Evolutionary conservation across 1,140 invertebrate species (phyloP).

Genomic region (Stegodyphus dumicola): DNA sequence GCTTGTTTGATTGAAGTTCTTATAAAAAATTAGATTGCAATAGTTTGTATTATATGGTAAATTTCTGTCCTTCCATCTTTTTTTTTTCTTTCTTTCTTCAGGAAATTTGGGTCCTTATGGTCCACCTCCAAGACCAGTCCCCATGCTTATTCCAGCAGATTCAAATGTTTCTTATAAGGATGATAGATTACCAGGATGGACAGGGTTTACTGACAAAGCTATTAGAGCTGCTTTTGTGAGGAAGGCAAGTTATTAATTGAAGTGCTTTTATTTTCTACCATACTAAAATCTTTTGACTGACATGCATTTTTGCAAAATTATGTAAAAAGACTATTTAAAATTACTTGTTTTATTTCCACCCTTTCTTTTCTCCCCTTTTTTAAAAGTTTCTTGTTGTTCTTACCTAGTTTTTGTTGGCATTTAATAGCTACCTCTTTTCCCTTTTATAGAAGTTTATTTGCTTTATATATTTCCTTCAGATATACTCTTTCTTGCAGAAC

Average conservation of each 20-base stretch:
- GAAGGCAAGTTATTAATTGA: conserved; percentile 16
- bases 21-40: no score
- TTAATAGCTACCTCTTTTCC: neutral
- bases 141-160: neutral
- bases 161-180: neutral
- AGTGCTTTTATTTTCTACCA: neutral
- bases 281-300: no score
- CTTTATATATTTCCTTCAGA: no score
- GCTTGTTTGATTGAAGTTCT: no score
- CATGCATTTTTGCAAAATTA: no score
- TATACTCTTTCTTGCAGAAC: no score
- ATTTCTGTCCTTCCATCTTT: neutral
- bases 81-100: neutral
- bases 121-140: conserved; percentile 7
- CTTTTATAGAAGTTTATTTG: no score
- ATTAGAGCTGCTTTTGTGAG: conserved; percentile 44
- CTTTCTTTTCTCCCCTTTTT: neutral
- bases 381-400: neutral
- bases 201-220: conserved; percentile 54
- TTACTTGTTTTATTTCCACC: no score
- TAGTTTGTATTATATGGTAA: neutral
- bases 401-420: neutral
- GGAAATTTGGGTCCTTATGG: conserved; percentile 22
- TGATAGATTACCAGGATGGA: conserved; percentile 22
- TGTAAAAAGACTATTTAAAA: no score